Conservation (phyloP, 2,888 invertebrate genomes). For the Calameuta pallipes region DNA sequence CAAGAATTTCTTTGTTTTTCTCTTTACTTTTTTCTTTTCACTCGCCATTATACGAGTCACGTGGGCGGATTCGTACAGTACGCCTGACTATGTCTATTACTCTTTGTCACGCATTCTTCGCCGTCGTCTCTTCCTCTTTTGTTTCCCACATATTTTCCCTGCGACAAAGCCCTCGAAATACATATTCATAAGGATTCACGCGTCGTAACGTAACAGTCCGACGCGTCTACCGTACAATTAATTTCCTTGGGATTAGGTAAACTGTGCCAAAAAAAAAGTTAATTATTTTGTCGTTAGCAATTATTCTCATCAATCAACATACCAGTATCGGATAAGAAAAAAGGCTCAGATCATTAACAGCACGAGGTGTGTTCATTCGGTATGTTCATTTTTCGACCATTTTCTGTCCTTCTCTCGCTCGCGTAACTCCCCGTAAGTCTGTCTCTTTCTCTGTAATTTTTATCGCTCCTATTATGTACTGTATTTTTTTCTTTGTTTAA, state of each 20-base stretch:
- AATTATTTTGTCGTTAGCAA: background rate
- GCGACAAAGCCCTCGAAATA: background rate
- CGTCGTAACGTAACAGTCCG: background rate
- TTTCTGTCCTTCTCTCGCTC: background rate
- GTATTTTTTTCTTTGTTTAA: background rate
- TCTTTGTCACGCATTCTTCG: background rate
- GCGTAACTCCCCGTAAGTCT: background rate
- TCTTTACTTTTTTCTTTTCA: constrained; percentile 21
- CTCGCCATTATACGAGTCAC: constrained; percentile 27
- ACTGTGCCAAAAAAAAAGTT: background rate
- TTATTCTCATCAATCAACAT: background rate
- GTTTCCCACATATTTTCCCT: background rate
- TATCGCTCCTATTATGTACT: background rate
- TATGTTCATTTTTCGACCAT: background rate
- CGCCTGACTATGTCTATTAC: constrained; percentile 16
- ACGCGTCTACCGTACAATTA: background rate
- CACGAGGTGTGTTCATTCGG: background rate
- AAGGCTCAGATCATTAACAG: background rate
- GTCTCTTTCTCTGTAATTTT: background rate
- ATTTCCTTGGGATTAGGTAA: background rate
- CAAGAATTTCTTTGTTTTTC: constrained; percentile 12
- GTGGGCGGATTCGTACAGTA: background rate
- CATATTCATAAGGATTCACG: background rate
- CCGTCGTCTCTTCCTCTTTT: background rate
- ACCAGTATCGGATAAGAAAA: background rate